Percentiles rank a stretch among this genome's conserved stretches.
Conservation (phyloP, 2,888 invertebrate genomes). For the Spicauda simplicius region DNA sequence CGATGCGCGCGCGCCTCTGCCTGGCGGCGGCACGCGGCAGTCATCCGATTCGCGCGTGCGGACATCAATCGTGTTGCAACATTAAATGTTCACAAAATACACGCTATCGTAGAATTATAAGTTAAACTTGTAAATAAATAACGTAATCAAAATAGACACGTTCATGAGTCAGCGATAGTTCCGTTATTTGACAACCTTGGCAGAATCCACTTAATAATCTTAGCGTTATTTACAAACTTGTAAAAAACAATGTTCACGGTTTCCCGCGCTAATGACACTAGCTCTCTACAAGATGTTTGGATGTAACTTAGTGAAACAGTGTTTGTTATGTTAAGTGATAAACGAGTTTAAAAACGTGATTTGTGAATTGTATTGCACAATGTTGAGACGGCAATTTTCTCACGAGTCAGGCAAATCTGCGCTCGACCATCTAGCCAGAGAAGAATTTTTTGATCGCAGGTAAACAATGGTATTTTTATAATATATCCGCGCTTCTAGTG, state of each 20-base stretch:
- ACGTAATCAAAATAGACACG: background rate
- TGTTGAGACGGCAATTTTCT: constrained; percentile 76
- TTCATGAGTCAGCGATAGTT: background rate
- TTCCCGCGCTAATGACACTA: constrained; percentile 1
- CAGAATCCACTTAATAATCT: constrained; percentile 6
- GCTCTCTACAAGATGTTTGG: background rate
- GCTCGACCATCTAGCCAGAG: constrained; percentile 61
- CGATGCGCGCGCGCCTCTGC: constrained; percentile 17
- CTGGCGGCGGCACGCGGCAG: background rate
- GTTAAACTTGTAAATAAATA: background rate
- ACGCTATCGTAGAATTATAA: background rate
- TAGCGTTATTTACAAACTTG: background rate
- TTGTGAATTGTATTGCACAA: constrained; percentile 37
- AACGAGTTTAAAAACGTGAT: constrained; percentile 10
- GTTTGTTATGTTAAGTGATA: constrained; percentile 16
- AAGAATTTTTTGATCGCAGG: constrained; percentile 74
- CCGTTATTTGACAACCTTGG: constrained; percentile 17
- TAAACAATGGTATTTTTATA: constrained; percentile 45
- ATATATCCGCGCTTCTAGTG: too few species aligned
- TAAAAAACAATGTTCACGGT: constrained; percentile 12
- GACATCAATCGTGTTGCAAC: constrained; percentile 12
- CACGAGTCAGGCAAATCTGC: constrained; percentile 77
- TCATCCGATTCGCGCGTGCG: constrained; percentile 5
- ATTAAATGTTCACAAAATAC: background rate
- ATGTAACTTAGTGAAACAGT: constrained; percentile 3